These are phyloP conservation scores for Ataeniobius toweri DNA, from an alignment of 2,797 vertebrate species.

Conservation along the genomic window DNA sequence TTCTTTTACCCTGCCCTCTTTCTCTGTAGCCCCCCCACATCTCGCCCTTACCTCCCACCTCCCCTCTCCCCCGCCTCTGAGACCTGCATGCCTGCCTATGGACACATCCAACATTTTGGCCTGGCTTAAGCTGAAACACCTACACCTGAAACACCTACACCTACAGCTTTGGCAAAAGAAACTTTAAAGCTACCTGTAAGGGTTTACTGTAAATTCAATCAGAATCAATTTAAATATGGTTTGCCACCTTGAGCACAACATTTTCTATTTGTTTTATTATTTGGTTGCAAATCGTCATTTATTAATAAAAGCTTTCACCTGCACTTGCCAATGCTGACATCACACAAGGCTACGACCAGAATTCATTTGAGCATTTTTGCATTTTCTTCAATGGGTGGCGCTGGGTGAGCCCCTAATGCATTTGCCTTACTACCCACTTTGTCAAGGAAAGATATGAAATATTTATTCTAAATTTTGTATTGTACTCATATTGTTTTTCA, in stretches of 20 bases:
- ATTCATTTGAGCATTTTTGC: neutral
- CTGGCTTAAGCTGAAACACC: constrained; percentile 5
- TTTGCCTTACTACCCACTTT: neutral
- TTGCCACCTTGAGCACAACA: neutral
- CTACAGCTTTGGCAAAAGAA: neutral
- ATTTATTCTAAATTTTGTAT: neutral
- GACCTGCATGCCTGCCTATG: constrained; percentile 37
- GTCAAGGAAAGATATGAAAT: neutral
- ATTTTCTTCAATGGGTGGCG: neutral
- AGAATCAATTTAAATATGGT: neutral
- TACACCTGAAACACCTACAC: constrained; percentile 21
- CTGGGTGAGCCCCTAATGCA: too few species aligned
- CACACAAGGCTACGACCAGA: neutral
- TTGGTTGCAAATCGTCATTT: neutral
- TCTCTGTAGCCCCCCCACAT: constrained; percentile 22
- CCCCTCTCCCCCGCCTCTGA: constrained; percentile 14
- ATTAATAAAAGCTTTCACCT: neutral
- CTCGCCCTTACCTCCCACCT: neutral
- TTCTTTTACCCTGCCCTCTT: constrained; percentile 42
- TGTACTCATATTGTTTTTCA: neutral
- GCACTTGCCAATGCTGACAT: neutral
- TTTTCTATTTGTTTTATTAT: neutral
- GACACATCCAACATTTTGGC: constrained; percentile 47
- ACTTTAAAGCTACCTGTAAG: neutral
- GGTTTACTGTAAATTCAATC: neutral